Evolutionary conservation across 2,888 invertebrate species (phyloP).

Genomic region (Melangyna quadrimaculata): DNA sequence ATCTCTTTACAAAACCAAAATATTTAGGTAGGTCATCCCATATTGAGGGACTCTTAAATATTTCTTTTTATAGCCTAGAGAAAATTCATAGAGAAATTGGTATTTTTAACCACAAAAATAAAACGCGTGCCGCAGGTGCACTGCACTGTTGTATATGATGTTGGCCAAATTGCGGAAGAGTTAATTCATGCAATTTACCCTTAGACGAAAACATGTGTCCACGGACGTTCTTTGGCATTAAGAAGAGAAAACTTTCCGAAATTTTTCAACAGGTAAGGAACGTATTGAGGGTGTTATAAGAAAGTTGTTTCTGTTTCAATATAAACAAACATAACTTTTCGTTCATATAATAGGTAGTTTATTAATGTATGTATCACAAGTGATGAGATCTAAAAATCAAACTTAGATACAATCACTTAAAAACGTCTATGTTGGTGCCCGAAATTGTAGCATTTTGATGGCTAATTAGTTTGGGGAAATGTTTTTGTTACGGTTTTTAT

Average conservation of each 20-base stretch:
- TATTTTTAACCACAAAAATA: conserved; percentile 16
- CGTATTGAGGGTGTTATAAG: not conserved
- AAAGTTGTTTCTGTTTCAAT: not conserved
- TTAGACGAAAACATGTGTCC: not conserved
- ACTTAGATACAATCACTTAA: no score
- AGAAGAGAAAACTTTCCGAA: not conserved
- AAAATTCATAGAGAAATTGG: not conserved
- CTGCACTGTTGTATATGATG: conserved; percentile 15
- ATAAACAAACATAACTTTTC: no score
- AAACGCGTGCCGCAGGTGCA: conserved; percentile 39
- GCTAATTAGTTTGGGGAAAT: no score
- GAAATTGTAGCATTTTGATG: no score
- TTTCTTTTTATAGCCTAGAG: not conserved
- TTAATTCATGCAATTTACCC: conserved; percentile 8
- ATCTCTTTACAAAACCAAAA: not conserved
- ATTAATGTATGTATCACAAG: no score
- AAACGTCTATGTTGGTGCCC: no score
- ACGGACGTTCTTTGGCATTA: not conserved
- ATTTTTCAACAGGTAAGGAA: not conserved
- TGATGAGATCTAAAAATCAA: no score
- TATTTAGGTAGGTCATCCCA: not conserved
- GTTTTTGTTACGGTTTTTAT: no score
- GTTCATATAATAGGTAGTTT: no score
- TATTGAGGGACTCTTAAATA: not conserved
- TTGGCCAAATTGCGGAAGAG: conserved; percentile 43